Percentiles rank a stretch among this genome's conserved stretches.
phyloP scores from a whole-genome alignment of 2,113 vertebrate genomes.

The Eurystomus gularis region DNA sequence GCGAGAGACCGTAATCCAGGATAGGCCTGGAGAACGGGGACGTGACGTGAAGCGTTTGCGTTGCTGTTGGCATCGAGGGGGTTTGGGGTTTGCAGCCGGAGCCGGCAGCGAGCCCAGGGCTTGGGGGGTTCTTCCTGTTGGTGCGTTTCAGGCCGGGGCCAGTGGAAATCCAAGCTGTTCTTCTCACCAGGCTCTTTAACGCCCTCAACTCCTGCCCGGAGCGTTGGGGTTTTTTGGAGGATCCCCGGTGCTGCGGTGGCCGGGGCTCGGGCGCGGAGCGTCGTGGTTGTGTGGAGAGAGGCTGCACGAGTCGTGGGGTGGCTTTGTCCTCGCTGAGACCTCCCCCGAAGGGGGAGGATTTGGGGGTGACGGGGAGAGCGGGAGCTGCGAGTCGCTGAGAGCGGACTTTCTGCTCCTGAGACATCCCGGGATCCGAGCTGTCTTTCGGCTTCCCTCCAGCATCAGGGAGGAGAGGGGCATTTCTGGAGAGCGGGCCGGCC shows the following conservation, averaged over 20 bases:
- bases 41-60: accelerated
- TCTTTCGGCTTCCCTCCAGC: background rate
- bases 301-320: accelerated
- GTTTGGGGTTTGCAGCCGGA: background rate
- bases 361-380: background rate
- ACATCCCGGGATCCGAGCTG: background rate
- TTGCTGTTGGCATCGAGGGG: accelerated
- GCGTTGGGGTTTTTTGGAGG: background rate
- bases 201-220: accelerated
- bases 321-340: background rate
- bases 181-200: background rate
- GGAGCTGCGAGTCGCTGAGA: background rate
- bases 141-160: accelerated
- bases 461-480: background rate
- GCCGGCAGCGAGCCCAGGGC: background rate
- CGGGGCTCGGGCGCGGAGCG: background rate
- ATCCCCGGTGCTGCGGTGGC: background rate
- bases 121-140: background rate
- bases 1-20: accelerated
- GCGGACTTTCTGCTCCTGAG: background rate
- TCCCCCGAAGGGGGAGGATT: accelerated
- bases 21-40: accelerated
- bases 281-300: background rate
- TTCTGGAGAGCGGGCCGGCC: accelerated
- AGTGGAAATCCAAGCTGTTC: background rate